Conservation (phyloP, 1,140 invertebrate genomes). For the Aphis gossypii region DNA sequence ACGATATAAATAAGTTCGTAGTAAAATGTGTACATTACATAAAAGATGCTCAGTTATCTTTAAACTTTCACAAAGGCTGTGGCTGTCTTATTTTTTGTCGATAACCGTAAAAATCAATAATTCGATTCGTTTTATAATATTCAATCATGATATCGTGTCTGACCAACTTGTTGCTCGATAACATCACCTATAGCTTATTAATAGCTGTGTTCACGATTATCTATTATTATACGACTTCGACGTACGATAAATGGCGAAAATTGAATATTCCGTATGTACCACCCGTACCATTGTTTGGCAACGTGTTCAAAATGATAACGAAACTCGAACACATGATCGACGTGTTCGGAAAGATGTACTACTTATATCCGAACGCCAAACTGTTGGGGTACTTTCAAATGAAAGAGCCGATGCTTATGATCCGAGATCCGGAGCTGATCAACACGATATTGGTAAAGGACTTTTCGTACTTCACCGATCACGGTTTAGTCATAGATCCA, state of each 20-base stretch:
- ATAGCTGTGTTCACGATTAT: not conserved
- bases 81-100: no score
- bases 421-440: conserved; percentile 63
- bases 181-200: no score
- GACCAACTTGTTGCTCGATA: no score
- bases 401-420: conserved; percentile 61
- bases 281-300: conserved; percentile 64
- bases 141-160: no score
- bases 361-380: conserved; percentile 41
- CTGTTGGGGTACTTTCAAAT: conserved; percentile 62
- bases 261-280: conserved; percentile 63
- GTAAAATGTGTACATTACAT: no score
- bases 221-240: conserved; percentile 15
- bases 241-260: conserved; percentile 65
- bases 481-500: conserved; percentile 58
- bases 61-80: no score
- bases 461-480: conserved; percentile 64
- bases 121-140: no score
- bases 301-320: conserved; percentile 37
- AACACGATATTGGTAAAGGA: conserved; percentile 63
- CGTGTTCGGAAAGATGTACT: conserved; percentile 49
- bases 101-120: no score
- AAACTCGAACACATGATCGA: not conserved
- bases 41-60: no score
- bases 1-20: no score